Percentiles rank a stretch among this genome's conserved stretches.
These are phyloP conservation scores for Lepidurus couesii DNA, from an alignment of 1,140 invertebrate species.

Conservation along the genomic window DNA sequence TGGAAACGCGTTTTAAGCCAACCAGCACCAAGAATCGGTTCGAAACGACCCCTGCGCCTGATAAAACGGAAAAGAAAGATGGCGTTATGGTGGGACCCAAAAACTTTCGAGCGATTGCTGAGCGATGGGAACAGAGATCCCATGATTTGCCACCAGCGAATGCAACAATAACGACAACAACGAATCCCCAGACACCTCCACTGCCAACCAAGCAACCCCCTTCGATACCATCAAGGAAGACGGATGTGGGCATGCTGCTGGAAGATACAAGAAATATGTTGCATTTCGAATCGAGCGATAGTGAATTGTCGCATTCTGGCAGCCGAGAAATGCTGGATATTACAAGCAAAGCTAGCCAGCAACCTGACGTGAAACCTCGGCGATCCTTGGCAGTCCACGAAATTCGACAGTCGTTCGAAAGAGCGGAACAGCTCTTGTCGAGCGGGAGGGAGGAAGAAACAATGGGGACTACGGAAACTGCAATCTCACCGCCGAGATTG, in stretches of 20 bases:
- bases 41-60: neutral
- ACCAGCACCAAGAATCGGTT: constrained; percentile 1
- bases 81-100: constrained; percentile 5
- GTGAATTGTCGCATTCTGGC: constrained; percentile 36
- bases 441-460: constrained; percentile 6
- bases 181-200: neutral
- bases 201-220: constrained; percentile 30
- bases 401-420: constrained; percentile 57
- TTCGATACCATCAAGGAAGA: constrained; percentile 32
- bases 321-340: constrained; percentile 39
- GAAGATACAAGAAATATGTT: constrained; percentile 37
- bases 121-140: constrained; percentile 27
- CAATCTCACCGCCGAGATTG: constrained; percentile 11
- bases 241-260: constrained; percentile 25
- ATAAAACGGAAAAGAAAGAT: constrained; percentile 23
- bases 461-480: constrained; percentile 4
- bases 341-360: constrained; percentile 35
- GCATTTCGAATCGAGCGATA: constrained; percentile 36
- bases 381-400: constrained; percentile 41
- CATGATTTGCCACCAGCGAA: neutral
- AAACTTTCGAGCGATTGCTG: constrained; percentile 31
- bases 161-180: constrained; percentile 25
- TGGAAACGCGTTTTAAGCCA: constrained; percentile 14
- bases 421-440: constrained; percentile 43
- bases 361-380: constrained; percentile 22